phyloP scores from a whole-genome alignment of 2,888 invertebrate species.

The Euplexia lucipara region DNA sequence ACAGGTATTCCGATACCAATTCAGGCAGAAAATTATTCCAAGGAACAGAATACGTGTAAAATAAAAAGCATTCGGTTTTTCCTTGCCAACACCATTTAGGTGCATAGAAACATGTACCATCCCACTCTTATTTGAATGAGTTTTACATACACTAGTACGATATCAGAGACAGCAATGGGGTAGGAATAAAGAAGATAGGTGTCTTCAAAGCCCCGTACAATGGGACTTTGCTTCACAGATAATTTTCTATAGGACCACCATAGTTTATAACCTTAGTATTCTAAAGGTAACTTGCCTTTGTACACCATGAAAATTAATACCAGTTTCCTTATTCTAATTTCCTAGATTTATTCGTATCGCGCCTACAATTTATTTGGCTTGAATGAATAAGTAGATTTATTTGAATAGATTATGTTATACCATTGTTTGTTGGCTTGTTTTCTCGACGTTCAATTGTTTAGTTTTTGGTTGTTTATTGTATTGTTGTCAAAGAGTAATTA shows the following conservation, averaged over 20 bases:
- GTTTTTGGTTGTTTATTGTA: constrained; percentile 57
- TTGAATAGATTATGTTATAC: constrained; percentile 60
- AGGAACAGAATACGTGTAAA: constrained; percentile 10
- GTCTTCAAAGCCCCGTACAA: constrained; percentile 71
- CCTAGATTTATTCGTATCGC: constrained; percentile 67
- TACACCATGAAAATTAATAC: constrained; percentile 81
- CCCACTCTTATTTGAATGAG: constrained; percentile 80
- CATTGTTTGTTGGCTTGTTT: constrained; percentile 55
- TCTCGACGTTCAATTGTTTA: constrained; percentile 57
- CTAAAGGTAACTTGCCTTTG: constrained; percentile 68
- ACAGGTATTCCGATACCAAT: constrained; percentile 34
- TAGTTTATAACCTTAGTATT: constrained; percentile 78
- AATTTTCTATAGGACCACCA: constrained; percentile 75
- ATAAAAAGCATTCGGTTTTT: constrained; percentile 45
- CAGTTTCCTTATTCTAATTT: constrained; percentile 78
- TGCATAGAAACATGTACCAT: constrained; percentile 59
- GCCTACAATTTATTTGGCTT: constrained; percentile 62
- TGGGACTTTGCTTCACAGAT: constrained; percentile 72
- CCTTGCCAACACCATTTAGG: constrained; percentile 37
- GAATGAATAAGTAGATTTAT: constrained; percentile 63
- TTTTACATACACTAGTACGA: constrained; percentile 81
- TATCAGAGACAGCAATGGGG: constrained; percentile 73
- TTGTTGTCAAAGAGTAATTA: constrained; percentile 44
- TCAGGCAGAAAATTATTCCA: constrained; percentile 12
- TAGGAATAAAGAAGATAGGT: constrained; percentile 80